These are phyloP conservation scores for Eretmocerus hayati DNA, from an alignment of 2,888 invertebrate genomes.

Conservation along the genomic window DNA sequence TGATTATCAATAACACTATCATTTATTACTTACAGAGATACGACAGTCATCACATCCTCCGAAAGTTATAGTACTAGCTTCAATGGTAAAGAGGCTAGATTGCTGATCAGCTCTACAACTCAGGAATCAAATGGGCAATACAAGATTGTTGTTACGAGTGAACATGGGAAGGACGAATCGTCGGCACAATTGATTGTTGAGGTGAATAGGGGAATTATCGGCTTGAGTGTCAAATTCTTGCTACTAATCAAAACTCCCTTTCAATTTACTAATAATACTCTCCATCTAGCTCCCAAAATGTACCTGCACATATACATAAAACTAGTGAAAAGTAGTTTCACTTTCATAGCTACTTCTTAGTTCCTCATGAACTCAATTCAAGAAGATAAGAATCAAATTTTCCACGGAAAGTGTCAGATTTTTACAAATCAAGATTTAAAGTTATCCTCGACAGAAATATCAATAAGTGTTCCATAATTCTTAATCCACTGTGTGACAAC, in stretches of 20 bases:
- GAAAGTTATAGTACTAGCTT: constrained; percentile 73
- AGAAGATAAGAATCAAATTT: too few relatives aligned
- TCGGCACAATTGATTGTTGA: constrained; percentile 76
- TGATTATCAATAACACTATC: neutral
- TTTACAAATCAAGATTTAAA: too few relatives aligned
- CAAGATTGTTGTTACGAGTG: constrained; percentile 81
- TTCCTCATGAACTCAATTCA: too few relatives aligned
- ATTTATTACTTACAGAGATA: constrained; percentile 45
- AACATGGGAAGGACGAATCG: constrained; percentile 84
- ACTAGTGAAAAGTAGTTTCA: too few relatives aligned
- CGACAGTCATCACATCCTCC: constrained; percentile 68
- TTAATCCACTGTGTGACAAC: too few relatives aligned
- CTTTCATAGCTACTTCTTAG: too few relatives aligned
- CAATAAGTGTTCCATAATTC: too few relatives aligned
- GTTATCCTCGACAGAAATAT: too few relatives aligned
- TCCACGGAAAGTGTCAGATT: too few relatives aligned
- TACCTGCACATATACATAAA: too few relatives aligned
- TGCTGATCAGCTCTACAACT: constrained; percentile 71
- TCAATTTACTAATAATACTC: neutral
- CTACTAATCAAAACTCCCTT: neutral
- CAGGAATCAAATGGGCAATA: constrained; percentile 73
- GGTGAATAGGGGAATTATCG: too few relatives aligned
- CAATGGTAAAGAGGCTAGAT: constrained; percentile 72
- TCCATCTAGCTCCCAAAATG: too few relatives aligned
- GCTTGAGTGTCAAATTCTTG: neutral